Percentiles rank a stretch among this genome's conserved stretches.
Evolutionary conservation across 2,888 invertebrate species (phyloP).

Genomic region (Hetaerina titia): DNA sequence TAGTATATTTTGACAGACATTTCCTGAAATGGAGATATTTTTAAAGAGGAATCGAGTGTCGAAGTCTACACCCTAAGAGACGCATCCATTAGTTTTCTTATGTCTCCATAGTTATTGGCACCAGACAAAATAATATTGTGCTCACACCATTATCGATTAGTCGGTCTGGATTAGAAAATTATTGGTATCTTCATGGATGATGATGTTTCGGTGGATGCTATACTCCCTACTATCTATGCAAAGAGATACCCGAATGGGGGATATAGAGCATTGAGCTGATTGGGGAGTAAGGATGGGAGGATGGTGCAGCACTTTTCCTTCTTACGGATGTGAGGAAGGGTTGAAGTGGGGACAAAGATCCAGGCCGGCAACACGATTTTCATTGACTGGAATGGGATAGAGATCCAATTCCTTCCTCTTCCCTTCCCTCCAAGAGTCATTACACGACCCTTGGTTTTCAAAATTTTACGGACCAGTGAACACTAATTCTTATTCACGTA

Average conservation of each 20-base stretch:
- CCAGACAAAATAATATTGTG: no score
- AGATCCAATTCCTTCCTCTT: not conserved
- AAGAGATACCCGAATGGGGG: not conserved
- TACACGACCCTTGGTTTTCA: not conserved
- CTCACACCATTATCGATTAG: no score
- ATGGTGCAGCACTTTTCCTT: constrained; percentile 5
- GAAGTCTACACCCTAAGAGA: no score
- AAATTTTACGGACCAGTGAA: constrained; percentile 17
- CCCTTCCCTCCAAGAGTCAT: not conserved
- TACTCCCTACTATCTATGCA: no score
- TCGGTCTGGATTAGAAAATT: no score
- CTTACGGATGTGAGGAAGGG: not conserved
- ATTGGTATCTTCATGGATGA: no score
- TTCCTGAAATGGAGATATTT: no score
- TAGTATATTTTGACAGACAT: no score
- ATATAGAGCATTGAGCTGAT: not conserved
- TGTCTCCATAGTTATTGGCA: no score
- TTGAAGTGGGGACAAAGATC: not conserved
- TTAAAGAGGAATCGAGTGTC: no score
- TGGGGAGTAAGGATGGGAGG: not conserved
- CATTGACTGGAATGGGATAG: not conserved
- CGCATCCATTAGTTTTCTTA: no score
- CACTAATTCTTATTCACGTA: not conserved
- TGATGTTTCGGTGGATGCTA: no score
- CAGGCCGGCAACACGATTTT: not conserved